Evolutionary conservation across 2,113 vertebrate genomes (phyloP), one percentile per base, ranked within the genome.

Genomic region (Pyxicephalus adspersus): DNA sequence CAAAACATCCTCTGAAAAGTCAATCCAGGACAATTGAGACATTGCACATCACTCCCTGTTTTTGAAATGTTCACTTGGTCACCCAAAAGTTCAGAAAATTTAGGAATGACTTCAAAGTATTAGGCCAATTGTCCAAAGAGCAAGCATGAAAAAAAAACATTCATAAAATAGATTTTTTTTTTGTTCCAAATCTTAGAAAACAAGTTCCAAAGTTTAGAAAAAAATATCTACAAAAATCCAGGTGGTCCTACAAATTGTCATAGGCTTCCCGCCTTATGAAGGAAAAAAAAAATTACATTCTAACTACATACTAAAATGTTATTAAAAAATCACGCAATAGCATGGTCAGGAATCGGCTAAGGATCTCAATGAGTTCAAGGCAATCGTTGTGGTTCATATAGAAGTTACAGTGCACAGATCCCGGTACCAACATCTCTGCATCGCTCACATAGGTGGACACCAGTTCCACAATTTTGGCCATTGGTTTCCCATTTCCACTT

Each of bases 31-130:
- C 20, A 18, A 26, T 55, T 68, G 50, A 79, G 34, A 68, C 77
- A 68, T 67, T 79, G 77, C 64, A 79, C 77, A 68, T 70, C 11
- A 28, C 60, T 67, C 77, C 64, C 64, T 19, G 77, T 68, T 64
- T n/a, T 66, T 68, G 64, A 68, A 79, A 79, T 79, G 77, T 52
- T 68, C 65, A 26, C 18, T 58, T 20, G 29, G 26, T 66, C 26
- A 26, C 60, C 34, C 26, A 50, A 76, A 20, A 64, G 38, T 23
- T 55, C 20, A 55, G 55, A 55, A 72, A 72, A 60, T 77, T 77
- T 15, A 34, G 76, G 76, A 77, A 77, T 77, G 76, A 77, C 51
- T 67, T 17, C n/a, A 54, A 26, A 55, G 45, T 31, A 25, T 23
- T 60, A 64, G 23, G 20, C 63, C 22, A 55, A 25, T 29, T 23